These are phyloP conservation scores for Drosophila robusta DNA, from an alignment of 2,888 invertebrate genomes.

Conservation along the genomic window DNA sequence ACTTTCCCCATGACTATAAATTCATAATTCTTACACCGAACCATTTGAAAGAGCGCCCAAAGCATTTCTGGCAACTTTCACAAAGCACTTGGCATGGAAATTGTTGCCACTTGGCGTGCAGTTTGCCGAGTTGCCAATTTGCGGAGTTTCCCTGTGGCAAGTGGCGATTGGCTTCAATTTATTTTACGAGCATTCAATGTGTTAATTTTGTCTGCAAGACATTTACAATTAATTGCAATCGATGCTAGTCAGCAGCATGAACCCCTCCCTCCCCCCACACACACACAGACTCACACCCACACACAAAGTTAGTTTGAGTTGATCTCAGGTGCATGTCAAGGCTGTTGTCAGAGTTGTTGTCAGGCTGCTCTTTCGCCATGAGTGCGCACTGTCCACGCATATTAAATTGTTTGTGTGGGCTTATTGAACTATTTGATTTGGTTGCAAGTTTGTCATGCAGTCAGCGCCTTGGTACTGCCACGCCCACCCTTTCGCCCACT, in stretches of 20 bases:
- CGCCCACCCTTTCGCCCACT: conserved; percentile 19
- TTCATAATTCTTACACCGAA: conserved; percentile 39
- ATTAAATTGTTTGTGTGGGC: conserved; percentile 64
- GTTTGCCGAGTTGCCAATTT: conserved; percentile 20
- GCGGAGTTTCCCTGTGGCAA: conserved; percentile 17
- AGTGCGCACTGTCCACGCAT: conserved; percentile 52
- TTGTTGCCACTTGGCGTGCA: conserved; percentile 34
- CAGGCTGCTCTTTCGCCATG: not conserved
- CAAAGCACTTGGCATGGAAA: conserved; percentile 52
- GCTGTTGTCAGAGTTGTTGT: conserved; percentile 1
- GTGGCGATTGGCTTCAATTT: conserved; percentile 48
- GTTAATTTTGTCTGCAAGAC: conserved; percentile 69
- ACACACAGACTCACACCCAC: conserved; percentile 2
- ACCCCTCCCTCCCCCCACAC: not conserved
- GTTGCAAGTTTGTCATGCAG: conserved; percentile 49
- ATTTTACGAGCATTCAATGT: conserved; percentile 48
- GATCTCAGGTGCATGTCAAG: conserved; percentile 6
- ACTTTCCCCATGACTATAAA: conserved; percentile 3
- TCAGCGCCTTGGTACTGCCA: conserved; percentile 4
- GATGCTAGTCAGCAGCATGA: conserved; percentile 33
- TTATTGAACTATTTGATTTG: conserved; percentile 73
- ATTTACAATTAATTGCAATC: conserved; percentile 68
- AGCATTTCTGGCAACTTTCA: conserved; percentile 45
- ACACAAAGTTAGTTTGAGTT: not conserved
- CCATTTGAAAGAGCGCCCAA: conserved; percentile 19